Conservation (phyloP, 1,140 invertebrate species). For the Ptiloglossa arizonensis region DNA sequence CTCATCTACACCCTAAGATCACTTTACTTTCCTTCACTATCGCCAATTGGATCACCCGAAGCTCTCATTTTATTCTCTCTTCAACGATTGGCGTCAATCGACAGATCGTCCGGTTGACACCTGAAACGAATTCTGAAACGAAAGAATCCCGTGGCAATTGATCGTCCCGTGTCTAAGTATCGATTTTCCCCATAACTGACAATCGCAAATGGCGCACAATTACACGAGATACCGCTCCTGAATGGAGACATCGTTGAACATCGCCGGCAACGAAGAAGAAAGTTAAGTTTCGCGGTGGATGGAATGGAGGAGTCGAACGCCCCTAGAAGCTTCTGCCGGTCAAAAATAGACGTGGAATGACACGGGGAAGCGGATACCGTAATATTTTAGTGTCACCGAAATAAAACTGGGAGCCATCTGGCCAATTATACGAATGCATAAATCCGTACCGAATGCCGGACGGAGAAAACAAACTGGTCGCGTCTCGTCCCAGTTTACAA, state of each 20-base stretch:
- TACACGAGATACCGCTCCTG: not conserved
- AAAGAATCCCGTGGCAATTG: no score
- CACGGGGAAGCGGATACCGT: slow-evolving; percentile 66
- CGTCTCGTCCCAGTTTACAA: slow-evolving; percentile 42
- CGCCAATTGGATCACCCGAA: no score
- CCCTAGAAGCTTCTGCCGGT: slow-evolving; percentile 53
- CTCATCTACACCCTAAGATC: no score
- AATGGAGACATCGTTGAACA: not conserved
- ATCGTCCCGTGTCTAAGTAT: not conserved
- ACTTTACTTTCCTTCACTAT: no score
- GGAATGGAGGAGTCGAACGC: slow-evolving; percentile 41
- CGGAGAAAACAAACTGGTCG: slow-evolving; percentile 57
- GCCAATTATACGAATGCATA: slow-evolving; percentile 61
- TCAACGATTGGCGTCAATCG: no score
- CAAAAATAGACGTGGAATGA: slow-evolving; percentile 67
- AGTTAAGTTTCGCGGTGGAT: slow-evolving; percentile 11
- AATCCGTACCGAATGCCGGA: slow-evolving; percentile 43
- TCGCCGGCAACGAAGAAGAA: slow-evolving; percentile 16
- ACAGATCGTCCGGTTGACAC: no score
- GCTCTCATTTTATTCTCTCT: not conserved
- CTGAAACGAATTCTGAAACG: no score
- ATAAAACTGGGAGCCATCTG: slow-evolving; percentile 68
- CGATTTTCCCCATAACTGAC: no score
- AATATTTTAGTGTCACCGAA: slow-evolving; percentile 68
- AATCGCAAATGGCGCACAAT: not conserved